Percentiles rank a stretch among this genome's conserved stretches.
Conservation (phyloP, 2,797 vertebrate genomes). For the Lepidocolaptes lacrymiger region DNA sequence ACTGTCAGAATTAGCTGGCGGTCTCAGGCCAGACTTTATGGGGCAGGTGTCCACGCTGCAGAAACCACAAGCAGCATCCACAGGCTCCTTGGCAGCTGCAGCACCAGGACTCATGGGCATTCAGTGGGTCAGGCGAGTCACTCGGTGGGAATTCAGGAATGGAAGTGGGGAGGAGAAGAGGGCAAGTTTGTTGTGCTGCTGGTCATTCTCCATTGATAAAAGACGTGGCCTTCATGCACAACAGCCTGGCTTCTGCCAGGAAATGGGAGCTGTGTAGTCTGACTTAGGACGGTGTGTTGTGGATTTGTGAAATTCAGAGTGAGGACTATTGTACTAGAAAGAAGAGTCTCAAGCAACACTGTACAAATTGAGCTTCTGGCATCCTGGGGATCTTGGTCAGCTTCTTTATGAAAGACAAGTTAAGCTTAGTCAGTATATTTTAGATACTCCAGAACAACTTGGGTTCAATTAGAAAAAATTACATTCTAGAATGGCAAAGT, state of each 20-base stretch:
- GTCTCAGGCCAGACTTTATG: conserved; percentile 20
- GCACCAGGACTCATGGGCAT: rapidly evolving
- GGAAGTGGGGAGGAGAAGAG: background rate
- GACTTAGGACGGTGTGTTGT: background rate
- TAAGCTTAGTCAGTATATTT: background rate
- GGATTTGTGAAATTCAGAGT: background rate
- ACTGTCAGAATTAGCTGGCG: conserved; percentile 30
- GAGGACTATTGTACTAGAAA: background rate
- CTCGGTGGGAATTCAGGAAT: background rate
- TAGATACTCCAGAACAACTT: background rate
- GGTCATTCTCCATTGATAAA: background rate
- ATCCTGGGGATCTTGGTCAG: background rate
- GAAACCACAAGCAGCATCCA: conserved; percentile 2
- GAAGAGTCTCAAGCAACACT: background rate
- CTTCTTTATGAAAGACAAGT: background rate
- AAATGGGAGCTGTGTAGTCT: background rate
- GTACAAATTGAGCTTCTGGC: background rate
- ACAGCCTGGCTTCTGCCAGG: background rate
- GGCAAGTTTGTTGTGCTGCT: background rate
- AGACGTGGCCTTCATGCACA: rapidly evolving
- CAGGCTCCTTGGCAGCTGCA: background rate
- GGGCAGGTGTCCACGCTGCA: background rate
- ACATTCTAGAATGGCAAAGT: background rate
- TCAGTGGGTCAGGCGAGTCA: background rate
- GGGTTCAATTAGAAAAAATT: rapidly evolving